Evolutionary conservation across 2,113 vertebrate genomes (phyloP).

Genomic region (Penelope pileata): DNA sequence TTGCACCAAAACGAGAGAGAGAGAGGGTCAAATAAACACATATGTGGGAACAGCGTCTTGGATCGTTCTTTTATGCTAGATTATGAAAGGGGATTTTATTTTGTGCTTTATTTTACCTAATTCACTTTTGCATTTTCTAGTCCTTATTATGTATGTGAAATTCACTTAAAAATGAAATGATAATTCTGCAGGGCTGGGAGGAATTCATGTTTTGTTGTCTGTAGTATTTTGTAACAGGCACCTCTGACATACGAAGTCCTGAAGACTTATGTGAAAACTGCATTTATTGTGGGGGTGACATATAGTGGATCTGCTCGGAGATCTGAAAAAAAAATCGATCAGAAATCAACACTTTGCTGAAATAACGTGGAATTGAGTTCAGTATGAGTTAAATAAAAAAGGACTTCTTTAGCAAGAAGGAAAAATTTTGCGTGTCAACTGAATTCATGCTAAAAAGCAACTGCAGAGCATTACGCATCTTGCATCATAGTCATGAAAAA

Average conservation of each 20-base stretch:
- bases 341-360: neutral
- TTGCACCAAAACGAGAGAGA: neutral
- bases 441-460: conserved; percentile 1
- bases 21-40: neutral
- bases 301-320: neutral
- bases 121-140: neutral
- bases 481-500: neutral
- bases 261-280: neutral
- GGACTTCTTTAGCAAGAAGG: neutral
- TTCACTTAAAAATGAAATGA: neutral
- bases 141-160: neutral
- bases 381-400: conserved; percentile 6
- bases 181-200: neutral
- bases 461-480: neutral
- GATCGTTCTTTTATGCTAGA: neutral
- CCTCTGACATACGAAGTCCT: neutral
- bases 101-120: neutral
- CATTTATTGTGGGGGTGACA: neutral
- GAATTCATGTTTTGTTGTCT: neutral
- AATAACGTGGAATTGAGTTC: conserved; percentile 2
- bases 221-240: neutral
- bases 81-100: neutral
- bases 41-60: neutral
- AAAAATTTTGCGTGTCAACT: neutral
- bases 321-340: neutral